Base-by-base conservation (phyloP, 2,797 vertebrate species). In the Silurus aristotelis region DNA sequence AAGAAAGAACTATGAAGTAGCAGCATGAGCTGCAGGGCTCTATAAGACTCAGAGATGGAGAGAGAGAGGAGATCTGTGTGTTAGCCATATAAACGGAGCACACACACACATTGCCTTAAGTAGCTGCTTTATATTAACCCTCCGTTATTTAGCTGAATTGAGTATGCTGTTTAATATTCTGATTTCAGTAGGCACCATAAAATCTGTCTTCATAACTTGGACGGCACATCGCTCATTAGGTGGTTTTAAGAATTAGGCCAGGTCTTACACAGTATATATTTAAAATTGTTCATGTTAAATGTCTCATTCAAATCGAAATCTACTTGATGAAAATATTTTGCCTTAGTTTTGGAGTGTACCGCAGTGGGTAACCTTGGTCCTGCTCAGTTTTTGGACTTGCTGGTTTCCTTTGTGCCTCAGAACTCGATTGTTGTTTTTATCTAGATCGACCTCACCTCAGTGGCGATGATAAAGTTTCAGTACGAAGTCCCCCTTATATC, bases 41-140 rank as follows among this genome's bases (percentile, higher is more conserved):
- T 76, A 73, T 68, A 81, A 81, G 83, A 75, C 87, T 88, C 76
- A 2, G 56, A 82, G 22, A 90, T 87, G 89, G 86, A 27, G 64
- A 27, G 31, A 82, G n/a, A 89, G 89, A 89, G 86, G 88, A 92
- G 88, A 91, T 94, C 81, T 85, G 86, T 88, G 85, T 87, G 88
- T 88, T 93, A 92, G 93, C 93, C 92, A 90, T 90, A 90, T 87
- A 90, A 93, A 92, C 84, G 83, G 93, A 94, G 93, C 91, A 93
- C 93, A 93, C 92, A 92, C 92, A 92, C 91, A 91, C 92, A 93
- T 92, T 96, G 95, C 95, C 95, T 96, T 96, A 96, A 87, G 95
- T 91, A 92, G 90, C 91, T 93, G 83, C 92, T 89, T 85, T 93
- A 89, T 84, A 85, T 91, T 87, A 88, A 84, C 83, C 83, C 90